These are phyloP conservation scores for Adelognathus sp. DNA, from an alignment of 2,888 invertebrate species.

Conservation along the genomic window DNA sequence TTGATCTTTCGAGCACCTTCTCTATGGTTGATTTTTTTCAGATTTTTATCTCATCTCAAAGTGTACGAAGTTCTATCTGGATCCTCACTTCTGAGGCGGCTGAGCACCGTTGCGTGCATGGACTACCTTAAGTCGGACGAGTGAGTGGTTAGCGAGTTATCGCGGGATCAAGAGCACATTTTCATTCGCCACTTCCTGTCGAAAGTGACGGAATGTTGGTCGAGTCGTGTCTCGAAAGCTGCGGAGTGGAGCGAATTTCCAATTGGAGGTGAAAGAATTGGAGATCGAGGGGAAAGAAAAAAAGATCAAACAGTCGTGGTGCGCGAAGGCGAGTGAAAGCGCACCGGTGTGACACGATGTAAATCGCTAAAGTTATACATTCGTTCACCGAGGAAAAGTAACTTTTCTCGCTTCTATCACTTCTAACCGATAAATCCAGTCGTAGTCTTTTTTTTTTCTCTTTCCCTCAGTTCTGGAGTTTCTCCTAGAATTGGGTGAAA, in stretches of 20 bases:
- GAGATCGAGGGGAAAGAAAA: background rate
- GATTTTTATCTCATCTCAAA: too few relatives aligned
- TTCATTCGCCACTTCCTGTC: background rate
- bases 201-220: too few relatives aligned
- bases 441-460: background rate
- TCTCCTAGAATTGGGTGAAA: background rate
- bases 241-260: background rate
- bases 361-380: slow-evolving; percentile 37
- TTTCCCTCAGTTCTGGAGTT: background rate
- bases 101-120: too few relatives aligned
- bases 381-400: slow-evolving; percentile 11
- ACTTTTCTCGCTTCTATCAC: slow-evolving; percentile 13
- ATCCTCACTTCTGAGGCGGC: too few relatives aligned
- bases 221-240: background rate
- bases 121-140: slow-evolving; percentile 52
- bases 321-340: slow-evolving; percentile 20
- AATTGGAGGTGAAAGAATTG: background rate
- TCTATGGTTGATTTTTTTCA: too few relatives aligned
- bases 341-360: slow-evolving; percentile 21
- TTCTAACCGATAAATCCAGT: background rate
- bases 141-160: slow-evolving; percentile 45
- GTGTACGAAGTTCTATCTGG: too few relatives aligned
- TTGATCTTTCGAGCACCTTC: too few relatives aligned
- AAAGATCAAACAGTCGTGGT: background rate
- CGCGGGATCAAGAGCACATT: slow-evolving; percentile 34